Percentiles rank a stretch among this genome's conserved stretches.
Conservation (phyloP, 2,888 invertebrate species). For the Pachycephus smyrnensis region DNA sequence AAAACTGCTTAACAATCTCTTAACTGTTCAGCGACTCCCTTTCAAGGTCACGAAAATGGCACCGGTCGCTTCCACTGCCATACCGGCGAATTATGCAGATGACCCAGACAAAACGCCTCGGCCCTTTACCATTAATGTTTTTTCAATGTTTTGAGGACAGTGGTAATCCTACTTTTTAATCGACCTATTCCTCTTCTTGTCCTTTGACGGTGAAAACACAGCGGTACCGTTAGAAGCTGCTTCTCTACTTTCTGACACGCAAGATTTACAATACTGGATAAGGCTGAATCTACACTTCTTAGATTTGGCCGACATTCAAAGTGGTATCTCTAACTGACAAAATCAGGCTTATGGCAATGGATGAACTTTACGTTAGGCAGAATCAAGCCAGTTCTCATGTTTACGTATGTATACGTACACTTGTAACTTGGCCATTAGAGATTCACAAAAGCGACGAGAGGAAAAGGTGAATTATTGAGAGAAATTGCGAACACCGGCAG, state of each 20-base stretch:
- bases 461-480: background rate
- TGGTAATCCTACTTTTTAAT: background rate
- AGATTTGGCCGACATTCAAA: background rate
- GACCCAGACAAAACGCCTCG: background rate
- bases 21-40: constrained; percentile 20
- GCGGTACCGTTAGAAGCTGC: background rate
- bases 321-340: background rate
- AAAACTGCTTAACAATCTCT: constrained; percentile 15
- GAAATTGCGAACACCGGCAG: background rate
- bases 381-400: background rate
- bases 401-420: background rate
- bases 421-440: background rate
- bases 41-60: constrained; percentile 31
- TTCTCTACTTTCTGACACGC: background rate
- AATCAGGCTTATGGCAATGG: background rate
- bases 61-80: constrained; percentile 2
- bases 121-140: background rate
- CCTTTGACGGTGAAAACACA: background rate
- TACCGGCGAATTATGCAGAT: background rate
- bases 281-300: background rate
- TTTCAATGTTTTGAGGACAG: background rate
- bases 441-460: background rate
- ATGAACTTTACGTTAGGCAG: background rate
- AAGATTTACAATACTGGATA: background rate
- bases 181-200: background rate